Evolutionary conservation across 2,888 invertebrate species (phyloP).

Genomic region (Diadegma fenestrale): DNA sequence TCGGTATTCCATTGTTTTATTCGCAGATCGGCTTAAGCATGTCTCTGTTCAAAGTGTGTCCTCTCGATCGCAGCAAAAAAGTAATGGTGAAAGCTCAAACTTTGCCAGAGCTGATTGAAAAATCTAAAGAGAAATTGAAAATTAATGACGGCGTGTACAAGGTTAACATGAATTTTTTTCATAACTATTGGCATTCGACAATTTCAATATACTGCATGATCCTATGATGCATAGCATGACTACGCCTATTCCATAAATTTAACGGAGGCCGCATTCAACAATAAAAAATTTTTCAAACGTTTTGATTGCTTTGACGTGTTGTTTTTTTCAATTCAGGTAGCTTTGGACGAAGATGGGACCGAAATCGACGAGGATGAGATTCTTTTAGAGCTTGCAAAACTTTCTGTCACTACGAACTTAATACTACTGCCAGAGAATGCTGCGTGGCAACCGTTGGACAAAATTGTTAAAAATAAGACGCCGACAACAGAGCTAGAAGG

Average conservation of each 20-base stretch:
- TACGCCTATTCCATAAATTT: not conserved
- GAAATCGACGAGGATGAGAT: constrained; percentile 60
- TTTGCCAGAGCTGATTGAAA: not conserved
- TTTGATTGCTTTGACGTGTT: not conserved
- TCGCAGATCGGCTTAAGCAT: constrained; percentile 23
- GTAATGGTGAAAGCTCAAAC: constrained; percentile 26
- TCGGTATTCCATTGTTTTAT: constrained; percentile 5
- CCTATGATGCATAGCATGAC: not conserved
- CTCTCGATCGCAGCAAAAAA: constrained; percentile 32
- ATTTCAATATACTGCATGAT: not conserved
- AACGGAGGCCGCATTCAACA: not conserved
- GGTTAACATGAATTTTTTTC: not conserved
- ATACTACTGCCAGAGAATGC: constrained; percentile 39
- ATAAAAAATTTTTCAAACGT: not conserved
- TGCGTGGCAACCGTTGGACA: constrained; percentile 34
- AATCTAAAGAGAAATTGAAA: not conserved
- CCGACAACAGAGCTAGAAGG: not conserved
- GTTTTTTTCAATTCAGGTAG: constrained; percentile 27
- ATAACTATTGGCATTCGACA: not conserved
- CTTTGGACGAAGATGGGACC: constrained; percentile 55
- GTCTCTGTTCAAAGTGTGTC: constrained; percentile 44
- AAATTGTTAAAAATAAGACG: not conserved
- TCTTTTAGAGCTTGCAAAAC: constrained; percentile 38
- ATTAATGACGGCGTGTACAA: not conserved
- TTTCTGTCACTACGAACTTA: constrained; percentile 20